Evolutionary conservation across 2,113 vertebrate genomes (phyloP).

Genomic region (Electrona antarctica): DNA sequence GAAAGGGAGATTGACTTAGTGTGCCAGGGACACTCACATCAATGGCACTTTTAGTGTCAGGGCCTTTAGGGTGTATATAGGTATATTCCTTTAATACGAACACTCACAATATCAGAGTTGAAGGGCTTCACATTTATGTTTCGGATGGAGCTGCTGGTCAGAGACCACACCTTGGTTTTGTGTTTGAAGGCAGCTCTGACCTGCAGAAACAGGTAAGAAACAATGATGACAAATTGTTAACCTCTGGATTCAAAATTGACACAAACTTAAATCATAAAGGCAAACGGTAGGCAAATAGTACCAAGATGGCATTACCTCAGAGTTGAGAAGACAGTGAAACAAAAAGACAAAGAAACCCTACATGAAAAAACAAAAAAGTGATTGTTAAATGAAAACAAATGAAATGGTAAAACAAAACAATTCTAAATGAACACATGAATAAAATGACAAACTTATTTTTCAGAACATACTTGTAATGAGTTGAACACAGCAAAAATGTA

Average conservation of each 20-base stretch:
- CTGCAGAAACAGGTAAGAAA: constrained; percentile 63
- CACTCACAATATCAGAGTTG: constrained; percentile 94
- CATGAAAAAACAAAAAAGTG: constrained; percentile 14
- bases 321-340: constrained; percentile 97
- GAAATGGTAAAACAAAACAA: too few species aligned
- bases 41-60: too few species aligned
- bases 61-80: too few species aligned
- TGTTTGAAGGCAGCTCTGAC: constrained; percentile 98
- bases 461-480: constrained; percentile 89
- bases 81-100: background rate
- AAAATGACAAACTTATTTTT: background rate
- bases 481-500: constrained; percentile 96
- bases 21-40: too few species aligned
- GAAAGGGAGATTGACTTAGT: too few species aligned
- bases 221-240: background rate
- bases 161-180: constrained; percentile 98
- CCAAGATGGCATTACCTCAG: constrained; percentile 84
- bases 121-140: constrained; percentile 89
- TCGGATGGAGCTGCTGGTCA: constrained; percentile 91
- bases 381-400: background rate
- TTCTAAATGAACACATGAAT: constrained; percentile 7
- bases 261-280: background rate
- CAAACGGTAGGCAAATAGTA: background rate
- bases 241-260: background rate
- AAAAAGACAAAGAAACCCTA: constrained; percentile 98